Evolutionary conservation across 2,888 invertebrate genomes (phyloP), one percentile per base, ranked within the genome.

Genomic region (Macrophya annulata): DNA sequence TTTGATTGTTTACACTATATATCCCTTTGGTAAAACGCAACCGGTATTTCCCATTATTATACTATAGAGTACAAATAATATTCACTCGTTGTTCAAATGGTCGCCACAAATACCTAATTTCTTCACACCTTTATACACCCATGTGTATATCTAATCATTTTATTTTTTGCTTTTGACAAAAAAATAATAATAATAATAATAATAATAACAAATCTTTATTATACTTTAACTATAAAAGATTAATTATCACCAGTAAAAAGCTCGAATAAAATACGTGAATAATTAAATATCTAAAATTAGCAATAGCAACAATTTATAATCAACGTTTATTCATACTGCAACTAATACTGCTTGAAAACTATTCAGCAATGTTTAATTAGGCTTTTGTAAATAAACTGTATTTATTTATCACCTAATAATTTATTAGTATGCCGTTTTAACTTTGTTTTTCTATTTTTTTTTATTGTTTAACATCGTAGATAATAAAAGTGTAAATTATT

Each of bases 21-120:
- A 74, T 77, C 55, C 51, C 77, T 77, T 77, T 77, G 77, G 77
- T 77, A 77, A 48, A 77, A 77, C 51, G 55, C 55, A 55, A 25
- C 25, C 21, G 10, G 31, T 25, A 31, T 25, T 21, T 17, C 37
- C 4, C 68, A 17, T 31, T 68, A 62, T n/a, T n/a, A 25, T 62
- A 71, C 40, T 71, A 40, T n/a, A 71, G 31, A 31, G 68, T 68
- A 68, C 25, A 68, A 37, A 25, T 68, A 25, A 37, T 68, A 68
- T 68, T 55, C 8, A 55, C n/a, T 55, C 55, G 55, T 55, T 55
- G 55, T 55, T 55, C 55, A 55, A 31, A 55, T 55, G 55, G 55
- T 55, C 55, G 55, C 55, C n/a, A 3, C 31, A 31, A 31, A 31
- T 31, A n/a, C n/a, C n/a, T n/a, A 31, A 31, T 31, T 31, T 31